A percentile compares a stretch with the other conserved stretches of the same genome.
Conservation (phyloP, 2,888 invertebrate genomes). For the Quadroppia sp. region DNA sequence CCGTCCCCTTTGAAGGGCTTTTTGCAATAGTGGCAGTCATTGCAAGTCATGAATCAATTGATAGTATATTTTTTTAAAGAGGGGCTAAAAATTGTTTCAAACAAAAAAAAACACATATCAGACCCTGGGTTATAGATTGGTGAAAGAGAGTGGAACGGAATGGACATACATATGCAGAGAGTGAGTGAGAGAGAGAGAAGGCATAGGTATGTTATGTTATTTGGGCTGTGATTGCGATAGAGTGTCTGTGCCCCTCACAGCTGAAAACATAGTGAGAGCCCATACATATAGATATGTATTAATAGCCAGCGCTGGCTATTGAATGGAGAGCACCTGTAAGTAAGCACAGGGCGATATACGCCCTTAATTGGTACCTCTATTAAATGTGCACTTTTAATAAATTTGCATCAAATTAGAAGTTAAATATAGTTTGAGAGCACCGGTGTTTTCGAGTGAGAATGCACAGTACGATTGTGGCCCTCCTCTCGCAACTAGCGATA, state of each 20-base stretch:
- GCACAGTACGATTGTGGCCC: neutral
- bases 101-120: neutral
- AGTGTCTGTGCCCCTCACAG: neutral
- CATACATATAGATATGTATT: neutral
- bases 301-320: neutral
- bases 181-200: too few relatives aligned
- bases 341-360: neutral
- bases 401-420: constrained; percentile 36
- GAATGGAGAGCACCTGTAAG: constrained; percentile 20
- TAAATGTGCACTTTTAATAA: constrained; percentile 37
- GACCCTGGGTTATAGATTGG: neutral
- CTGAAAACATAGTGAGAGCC: neutral
- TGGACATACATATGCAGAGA: too few relatives aligned
- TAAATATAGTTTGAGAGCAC: constrained; percentile 32
- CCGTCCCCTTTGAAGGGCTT: neutral
- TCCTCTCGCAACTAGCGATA: neutral
- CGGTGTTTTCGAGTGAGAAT: too few relatives aligned
- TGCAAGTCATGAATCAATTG: constrained; percentile 26
- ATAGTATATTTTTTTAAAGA: constrained; percentile 20
- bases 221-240: neutral
- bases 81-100: constrained; percentile 5
- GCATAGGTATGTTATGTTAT: neutral
- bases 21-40: neutral
- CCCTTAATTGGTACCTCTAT: constrained; percentile 35
- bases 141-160: neutral